phyloP scores from a whole-genome alignment of 2,888 invertebrate genomes.

The Tanaodytes sp. region DNA sequence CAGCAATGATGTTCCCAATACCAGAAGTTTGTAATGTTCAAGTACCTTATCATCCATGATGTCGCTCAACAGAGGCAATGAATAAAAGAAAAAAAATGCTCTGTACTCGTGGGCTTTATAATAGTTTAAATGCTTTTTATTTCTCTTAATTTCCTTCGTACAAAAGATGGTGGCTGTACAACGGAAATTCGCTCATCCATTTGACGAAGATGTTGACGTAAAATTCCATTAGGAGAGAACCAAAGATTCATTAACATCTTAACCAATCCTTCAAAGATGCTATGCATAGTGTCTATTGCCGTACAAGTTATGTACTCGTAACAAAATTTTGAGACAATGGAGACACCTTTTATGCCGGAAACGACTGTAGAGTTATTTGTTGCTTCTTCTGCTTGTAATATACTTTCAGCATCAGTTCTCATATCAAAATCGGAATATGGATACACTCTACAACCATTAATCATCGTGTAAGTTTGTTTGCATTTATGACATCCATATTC shows the following conservation, averaged over 20 bases:
- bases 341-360: neutral
- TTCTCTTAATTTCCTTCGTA: neutral
- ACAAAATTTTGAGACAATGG: neutral
- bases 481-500: neutral
- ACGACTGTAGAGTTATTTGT: neutral
- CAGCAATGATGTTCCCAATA: neutral
- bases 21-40: neutral
- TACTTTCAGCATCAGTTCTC: neutral
- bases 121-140: neutral
- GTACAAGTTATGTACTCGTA: neutral
- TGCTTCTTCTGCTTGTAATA: neutral
- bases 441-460: neutral
- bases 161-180: neutral
- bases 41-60: neutral
- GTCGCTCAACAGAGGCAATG: neutral
- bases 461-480: neutral
- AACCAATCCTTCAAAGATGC: neutral
- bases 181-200: neutral
- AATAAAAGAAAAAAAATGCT: neutral
- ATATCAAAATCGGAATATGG: neutral
- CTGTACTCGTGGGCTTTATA: neutral
- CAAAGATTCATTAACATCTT: neutral
- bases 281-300: neutral
- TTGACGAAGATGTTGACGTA: neutral
- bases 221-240: neutral